Percentiles rank a stretch among this genome's conserved stretches.
These are phyloP conservation scores for Vireo altiloquus DNA, from an alignment of 2,113 vertebrate genomes.

Conservation along the genomic window DNA sequence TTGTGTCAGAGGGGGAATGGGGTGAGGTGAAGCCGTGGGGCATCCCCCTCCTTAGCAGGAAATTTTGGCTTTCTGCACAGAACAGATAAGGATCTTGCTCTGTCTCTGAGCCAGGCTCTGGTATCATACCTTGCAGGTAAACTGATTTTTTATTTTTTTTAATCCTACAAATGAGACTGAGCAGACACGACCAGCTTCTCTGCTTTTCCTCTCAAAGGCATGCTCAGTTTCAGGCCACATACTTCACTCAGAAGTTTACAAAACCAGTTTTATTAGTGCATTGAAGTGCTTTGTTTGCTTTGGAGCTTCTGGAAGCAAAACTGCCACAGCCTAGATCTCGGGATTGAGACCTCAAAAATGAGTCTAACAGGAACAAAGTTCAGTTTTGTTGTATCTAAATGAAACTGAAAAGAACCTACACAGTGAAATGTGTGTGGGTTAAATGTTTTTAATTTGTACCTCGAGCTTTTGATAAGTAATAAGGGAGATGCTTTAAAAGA, in stretches of 20 bases:
- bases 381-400: not conserved
- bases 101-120: not conserved
- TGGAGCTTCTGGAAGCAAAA: not conserved
- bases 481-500: not conserved
- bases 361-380: not conserved
- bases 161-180: not conserved
- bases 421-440: not conserved
- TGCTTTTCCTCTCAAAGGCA: not conserved
- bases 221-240: not conserved
- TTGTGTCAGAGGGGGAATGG: not conserved
- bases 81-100: not conserved
- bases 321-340: not conserved
- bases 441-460: not conserved
- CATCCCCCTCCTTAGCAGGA: not conserved
- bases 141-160: not conserved
- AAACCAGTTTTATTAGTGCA: constrained; percentile 1
- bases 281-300: not conserved
- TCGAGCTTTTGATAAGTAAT: not conserved
- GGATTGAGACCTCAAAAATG: not conserved
- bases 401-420: not conserved
- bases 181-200: not conserved
- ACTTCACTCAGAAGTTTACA: not conserved
- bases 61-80: not conserved
- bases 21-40: not conserved
- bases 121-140: not conserved